Evolutionary conservation across 2,113 vertebrate genomes (phyloP), one percentile per base, ranked within the genome.

Genomic region (Peromyscus polionotus): DNA sequence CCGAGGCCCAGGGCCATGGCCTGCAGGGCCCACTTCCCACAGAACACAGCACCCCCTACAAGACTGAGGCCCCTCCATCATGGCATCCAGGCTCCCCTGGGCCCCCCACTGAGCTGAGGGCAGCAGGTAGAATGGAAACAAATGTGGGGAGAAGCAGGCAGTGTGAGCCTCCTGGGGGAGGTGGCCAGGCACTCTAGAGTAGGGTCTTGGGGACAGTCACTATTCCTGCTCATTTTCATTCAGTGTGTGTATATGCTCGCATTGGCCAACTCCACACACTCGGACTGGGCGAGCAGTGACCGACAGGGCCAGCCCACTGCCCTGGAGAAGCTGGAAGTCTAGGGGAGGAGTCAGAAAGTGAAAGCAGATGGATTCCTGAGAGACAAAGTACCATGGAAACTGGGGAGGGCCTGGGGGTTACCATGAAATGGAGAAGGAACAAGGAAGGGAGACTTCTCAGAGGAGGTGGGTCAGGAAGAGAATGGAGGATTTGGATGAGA

Each of bases 1-100:
- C 97, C 95, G 20, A 3, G 85, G 98, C 93, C 94, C 97, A 42
- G 96, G 94, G 96, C 98, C 97, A 45, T 1, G 67, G 96, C 94
- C 88, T 89, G 1, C 93, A 14, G n/a, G 2, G 75, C 83, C 77
- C 14, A 7, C 84, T 95, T 75, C 73, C 92, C 26, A 54, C 20
- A 36, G 79, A 28, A 54, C 10, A 0, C 65, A 14, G 45, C 85
- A 51, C 33, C 31, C 31, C 45, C 39, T 91, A 2, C 13, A 65
- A 67, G 57, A 76, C 54, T 0, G 0, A 84, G 67, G 65, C 36
- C 36, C 17, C 83, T 20, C 31, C 83, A 22, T 88, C 19, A 10
- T 24, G 2, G 24, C 36, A 59, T 72, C 75, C 42, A n/a, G 72
- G 76, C 39, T 42, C 65, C 91, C 33, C 67, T 42, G n/a, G 42